phyloP scores from a whole-genome alignment of 2,888 invertebrate species.

The Tryphoninae sp. region DNA sequence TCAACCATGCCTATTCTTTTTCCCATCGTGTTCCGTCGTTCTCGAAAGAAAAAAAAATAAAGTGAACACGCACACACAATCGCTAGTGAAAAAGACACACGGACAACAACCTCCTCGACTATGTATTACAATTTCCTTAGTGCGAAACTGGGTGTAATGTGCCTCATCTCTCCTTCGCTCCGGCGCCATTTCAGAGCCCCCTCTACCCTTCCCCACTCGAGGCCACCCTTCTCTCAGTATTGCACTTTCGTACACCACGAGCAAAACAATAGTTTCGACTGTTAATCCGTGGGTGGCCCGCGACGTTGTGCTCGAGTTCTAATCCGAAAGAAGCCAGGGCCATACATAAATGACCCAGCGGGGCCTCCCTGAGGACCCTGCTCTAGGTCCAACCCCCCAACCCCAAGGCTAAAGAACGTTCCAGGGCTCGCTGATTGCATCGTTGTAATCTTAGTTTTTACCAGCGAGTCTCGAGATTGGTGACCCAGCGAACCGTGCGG shows the following conservation, averaged over 20 bases:
- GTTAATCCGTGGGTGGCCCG: conserved; percentile 68
- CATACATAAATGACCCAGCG: no score
- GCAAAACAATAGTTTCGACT: conserved; percentile 71
- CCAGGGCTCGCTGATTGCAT: conserved; percentile 75
- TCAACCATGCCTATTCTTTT: conserved; percentile 10
- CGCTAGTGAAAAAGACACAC: conserved; percentile 9
- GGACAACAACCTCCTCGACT: conserved; percentile 25
- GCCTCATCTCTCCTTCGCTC: not conserved
- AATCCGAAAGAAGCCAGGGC: conserved; percentile 62
- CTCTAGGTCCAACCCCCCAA: not conserved
- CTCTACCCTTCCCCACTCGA: not conserved
- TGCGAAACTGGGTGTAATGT: conserved; percentile 26
- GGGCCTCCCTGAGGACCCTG: not conserved
- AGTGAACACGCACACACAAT: not conserved
- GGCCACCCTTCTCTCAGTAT: conserved; percentile 16
- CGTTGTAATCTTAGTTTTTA: conserved; percentile 79
- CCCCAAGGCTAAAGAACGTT: conserved; percentile 10
- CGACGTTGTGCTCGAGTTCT: conserved; percentile 38
- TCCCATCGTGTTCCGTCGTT: conserved; percentile 6
- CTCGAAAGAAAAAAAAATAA: not conserved
- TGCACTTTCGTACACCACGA: conserved; percentile 25
- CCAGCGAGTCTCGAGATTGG: conserved; percentile 71
- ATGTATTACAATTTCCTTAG: conserved; percentile 49
- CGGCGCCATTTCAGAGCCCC: conserved; percentile 11
- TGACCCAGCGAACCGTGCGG: conserved; percentile 46